A percentile compares a stretch with the other conserved stretches of the same genome.
These are phyloP conservation scores for Reticulitermes lucifugus DNA, from an alignment of 2,888 invertebrate genomes.

Conservation along the genomic window DNA sequence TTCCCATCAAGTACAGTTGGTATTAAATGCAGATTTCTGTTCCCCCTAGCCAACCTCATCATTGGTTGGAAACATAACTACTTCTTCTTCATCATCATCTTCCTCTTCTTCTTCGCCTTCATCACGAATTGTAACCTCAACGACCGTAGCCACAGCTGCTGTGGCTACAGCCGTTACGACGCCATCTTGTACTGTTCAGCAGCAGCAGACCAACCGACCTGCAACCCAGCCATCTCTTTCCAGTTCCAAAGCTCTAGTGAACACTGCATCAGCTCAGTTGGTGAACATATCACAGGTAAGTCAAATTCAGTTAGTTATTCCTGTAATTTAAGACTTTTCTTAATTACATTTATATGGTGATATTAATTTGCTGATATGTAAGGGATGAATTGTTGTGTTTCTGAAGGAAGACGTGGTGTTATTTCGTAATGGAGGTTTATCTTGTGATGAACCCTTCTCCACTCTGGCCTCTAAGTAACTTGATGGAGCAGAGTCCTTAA, in stretches of 20 bases:
- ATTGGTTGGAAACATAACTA: slow-evolving; percentile 29
- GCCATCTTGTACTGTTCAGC: slow-evolving; percentile 17
- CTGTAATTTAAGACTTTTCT: too few relatives aligned
- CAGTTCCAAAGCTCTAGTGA: slow-evolving; percentile 25
- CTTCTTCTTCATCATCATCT: neutral
- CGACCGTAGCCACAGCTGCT: neutral
- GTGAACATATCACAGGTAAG: slow-evolving; percentile 42
- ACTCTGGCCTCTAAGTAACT: too few relatives aligned
- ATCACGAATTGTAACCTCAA: slow-evolving; percentile 13
- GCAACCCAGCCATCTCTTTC: slow-evolving; percentile 6
- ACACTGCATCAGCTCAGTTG: slow-evolving; percentile 33
- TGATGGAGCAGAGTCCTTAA: too few relatives aligned
- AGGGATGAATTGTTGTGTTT: too few relatives aligned
- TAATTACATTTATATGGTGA: too few relatives aligned
- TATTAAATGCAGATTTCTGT: neutral
- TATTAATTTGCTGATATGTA: too few relatives aligned
- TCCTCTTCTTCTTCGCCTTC: neutral
- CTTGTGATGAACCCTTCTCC: too few relatives aligned
- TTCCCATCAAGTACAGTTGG: neutral
- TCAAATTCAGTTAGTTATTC: neutral
- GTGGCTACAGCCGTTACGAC: slow-evolving; percentile 15
- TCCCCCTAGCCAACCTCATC: slow-evolving; percentile 23
- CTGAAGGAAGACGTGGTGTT: too few relatives aligned
- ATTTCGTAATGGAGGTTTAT: too few relatives aligned
- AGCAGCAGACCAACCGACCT: slow-evolving; percentile 27